These are phyloP conservation scores for Spizaetus ornatus DNA, from an alignment of 2,113 vertebrate genomes.

Conservation along the genomic window DNA sequence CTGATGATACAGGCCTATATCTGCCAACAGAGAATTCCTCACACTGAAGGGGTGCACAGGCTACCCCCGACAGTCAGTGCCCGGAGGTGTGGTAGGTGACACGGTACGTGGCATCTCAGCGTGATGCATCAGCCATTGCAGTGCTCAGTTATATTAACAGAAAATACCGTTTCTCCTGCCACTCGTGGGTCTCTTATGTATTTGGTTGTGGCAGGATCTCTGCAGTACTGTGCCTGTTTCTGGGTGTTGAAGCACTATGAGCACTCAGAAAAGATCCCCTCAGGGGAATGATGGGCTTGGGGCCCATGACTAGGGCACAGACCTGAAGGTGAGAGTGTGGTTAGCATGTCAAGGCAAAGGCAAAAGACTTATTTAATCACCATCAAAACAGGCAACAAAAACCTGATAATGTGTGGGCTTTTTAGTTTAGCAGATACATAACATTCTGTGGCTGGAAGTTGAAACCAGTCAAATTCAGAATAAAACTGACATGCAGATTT, in stretches of 20 bases:
- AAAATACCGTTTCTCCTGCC: background rate
- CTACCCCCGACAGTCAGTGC: background rate
- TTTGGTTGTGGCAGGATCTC: background rate
- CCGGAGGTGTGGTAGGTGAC: background rate
- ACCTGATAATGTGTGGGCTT: background rate
- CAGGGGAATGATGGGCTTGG: background rate
- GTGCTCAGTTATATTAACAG: background rate
- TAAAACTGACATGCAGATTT: background rate
- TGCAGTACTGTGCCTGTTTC: background rate
- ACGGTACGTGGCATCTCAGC: background rate
- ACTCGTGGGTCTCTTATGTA: background rate
- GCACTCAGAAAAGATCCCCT: background rate
- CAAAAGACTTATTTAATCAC: background rate
- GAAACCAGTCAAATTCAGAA: constrained; percentile 12
- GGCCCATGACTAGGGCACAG: background rate
- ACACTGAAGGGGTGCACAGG: background rate
- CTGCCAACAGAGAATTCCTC: background rate
- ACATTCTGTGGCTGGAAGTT: background rate
- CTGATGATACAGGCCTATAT: background rate
- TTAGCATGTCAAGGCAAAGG: background rate
- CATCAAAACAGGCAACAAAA: background rate
- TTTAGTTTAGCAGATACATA: background rate
- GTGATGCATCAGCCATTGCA: background rate
- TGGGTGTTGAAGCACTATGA: background rate
- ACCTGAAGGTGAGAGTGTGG: background rate